phyloP scores from a whole-genome alignment of 2,797 vertebrate species.

The Moxostoma hubbsi region DNA sequence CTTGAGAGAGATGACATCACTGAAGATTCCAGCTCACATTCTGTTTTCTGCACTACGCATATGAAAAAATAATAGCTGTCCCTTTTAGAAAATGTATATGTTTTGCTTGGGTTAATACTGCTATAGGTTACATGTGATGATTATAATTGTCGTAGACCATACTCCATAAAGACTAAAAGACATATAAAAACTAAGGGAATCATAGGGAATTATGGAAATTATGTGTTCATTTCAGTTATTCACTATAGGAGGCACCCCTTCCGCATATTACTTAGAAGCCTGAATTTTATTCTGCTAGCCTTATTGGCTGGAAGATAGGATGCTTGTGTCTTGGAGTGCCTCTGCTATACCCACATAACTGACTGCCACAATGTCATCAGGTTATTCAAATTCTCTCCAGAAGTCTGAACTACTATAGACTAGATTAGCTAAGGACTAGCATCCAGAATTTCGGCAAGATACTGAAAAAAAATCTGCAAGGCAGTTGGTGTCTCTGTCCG shows the following conservation, averaged over 20 bases:
- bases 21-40: not conserved
- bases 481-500: conserved; percentile 1
- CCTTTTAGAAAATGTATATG: conserved; percentile 60
- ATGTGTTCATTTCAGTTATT: not conserved
- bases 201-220: not conserved
- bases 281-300: not conserved
- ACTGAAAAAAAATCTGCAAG: not conserved
- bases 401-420: not conserved
- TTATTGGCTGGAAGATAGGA: too few species aligned
- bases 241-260: not conserved
- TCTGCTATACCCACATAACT: not conserved
- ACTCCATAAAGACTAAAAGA: not conserved
- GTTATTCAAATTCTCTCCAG: not conserved
- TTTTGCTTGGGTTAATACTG: conserved; percentile 61
- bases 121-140: conserved; percentile 2
- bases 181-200: not conserved
- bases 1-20: not conserved
- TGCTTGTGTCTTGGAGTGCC: conserved; percentile 22
- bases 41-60: conserved; percentile 65
- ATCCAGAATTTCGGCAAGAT: too few species aligned
- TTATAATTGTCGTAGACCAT: not conserved
- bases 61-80: conserved; percentile 66
- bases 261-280: not conserved
- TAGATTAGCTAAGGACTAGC: not conserved
- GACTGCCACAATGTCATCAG: not conserved